Conservation (phyloP, 2,888 invertebrate species). For the Agriotes lineatus region DNA sequence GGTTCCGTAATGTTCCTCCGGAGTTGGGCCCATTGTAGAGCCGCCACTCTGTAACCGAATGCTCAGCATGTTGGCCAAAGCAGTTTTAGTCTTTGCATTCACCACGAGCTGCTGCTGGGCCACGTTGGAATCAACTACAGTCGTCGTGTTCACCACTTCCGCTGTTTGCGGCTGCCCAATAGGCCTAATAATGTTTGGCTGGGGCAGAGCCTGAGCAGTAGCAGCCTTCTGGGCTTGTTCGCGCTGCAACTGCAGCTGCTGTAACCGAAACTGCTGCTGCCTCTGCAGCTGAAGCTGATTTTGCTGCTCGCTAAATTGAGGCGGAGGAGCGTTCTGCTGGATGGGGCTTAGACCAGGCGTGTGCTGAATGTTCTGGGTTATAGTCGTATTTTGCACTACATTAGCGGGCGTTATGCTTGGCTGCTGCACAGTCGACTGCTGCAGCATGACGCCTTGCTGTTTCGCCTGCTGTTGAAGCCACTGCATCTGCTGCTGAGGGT, state of each 20-base stretch:
- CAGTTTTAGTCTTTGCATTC: conserved; percentile 93
- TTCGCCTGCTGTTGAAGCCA: conserved; percentile 66
- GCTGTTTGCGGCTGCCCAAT: conserved; percentile 42
- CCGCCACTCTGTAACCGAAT: conserved; percentile 77
- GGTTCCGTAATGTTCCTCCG: conserved; percentile 65
- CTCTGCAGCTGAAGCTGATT: conserved; percentile 66
- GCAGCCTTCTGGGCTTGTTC: conserved; percentile 66
- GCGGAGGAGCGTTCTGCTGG: conserved; percentile 57
- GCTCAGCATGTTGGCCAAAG: conserved; percentile 93
- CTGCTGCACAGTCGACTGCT: conserved; percentile 60
- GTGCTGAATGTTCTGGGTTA: conserved; percentile 40
- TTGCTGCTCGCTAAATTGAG: conserved; percentile 56
- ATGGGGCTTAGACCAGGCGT: conserved; percentile 63
- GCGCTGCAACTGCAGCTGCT: conserved; percentile 73
- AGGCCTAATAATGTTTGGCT: conserved; percentile 38
- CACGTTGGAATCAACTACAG: conserved; percentile 44
- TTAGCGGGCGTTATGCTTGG: conserved; percentile 39
- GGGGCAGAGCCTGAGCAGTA: conserved; percentile 57
- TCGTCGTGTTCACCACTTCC: conserved; percentile 44
- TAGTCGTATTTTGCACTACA: conserved; percentile 28
- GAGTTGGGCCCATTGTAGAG: conserved; percentile 62
- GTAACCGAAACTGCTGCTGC: conserved; percentile 75
- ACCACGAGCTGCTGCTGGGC: conserved; percentile 74
- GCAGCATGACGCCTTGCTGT: conserved; percentile 63
- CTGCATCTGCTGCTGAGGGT: conserved; percentile 65